Evolutionary conservation across 2,888 invertebrate genomes (phyloP), one percentile per base, ranked within the genome.

Genomic region (Pasiphila rectangulata): DNA sequence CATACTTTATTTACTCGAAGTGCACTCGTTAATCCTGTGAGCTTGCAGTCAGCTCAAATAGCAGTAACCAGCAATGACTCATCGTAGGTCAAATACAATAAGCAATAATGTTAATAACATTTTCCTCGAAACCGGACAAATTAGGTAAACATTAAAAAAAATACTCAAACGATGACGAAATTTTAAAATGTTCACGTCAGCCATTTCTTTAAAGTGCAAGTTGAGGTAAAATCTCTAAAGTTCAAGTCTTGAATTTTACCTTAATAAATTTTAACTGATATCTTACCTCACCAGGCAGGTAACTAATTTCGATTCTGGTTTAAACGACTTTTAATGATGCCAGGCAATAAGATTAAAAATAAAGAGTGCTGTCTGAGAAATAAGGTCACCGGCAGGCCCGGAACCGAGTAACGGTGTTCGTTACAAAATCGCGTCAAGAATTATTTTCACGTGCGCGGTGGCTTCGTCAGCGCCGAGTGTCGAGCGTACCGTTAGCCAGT

Each of bases 341-440:
- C 75, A 72, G 69, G 74, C 80, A 72, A 72, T 75, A 78, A 82
- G 76, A 78, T 83, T 79, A 81, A 83, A 83, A 83, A 81, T 82
- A 83, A 79, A 82, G 76, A 83, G 83, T 76, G 68, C 72, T 73
- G 72, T 68, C 63, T 69, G 69, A 78, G 78, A 79, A 87, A 86
- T 87, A 87, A 83, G 87, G 88, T 83, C 85, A 79, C 75, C 77
- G 74, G 68, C 80, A 75, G 67, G 84, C 81, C 87, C 87, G 86
- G 86, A 87, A 87, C 85, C 75, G 76, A 77, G 70, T 85, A 87
- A 81, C 88, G 85, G 88, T 84, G 71, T 83, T 76, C 70, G 78
- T 87, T 87, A 86, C 87, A 85, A 88, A 87, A 87, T 85, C 82
- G 79, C 87, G 80, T 81, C 85, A 84, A 87, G 87, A 86, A 87